Conservation (phyloP, 2,113 vertebrate species). For the Gorsachius goisagi region DNA sequence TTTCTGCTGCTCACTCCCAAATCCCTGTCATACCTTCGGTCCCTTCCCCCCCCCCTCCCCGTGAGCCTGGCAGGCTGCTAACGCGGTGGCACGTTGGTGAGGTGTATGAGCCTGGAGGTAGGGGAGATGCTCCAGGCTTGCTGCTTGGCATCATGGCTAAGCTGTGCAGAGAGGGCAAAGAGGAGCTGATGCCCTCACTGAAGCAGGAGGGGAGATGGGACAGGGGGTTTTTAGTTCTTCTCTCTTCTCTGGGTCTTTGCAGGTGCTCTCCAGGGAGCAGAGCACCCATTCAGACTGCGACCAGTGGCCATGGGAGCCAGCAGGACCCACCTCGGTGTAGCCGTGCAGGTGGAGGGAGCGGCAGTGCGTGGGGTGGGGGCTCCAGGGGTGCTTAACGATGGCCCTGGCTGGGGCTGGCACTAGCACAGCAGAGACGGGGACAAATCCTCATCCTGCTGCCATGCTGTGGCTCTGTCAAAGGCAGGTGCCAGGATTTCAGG, state of each 20-base stretch:
- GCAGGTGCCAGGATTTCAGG: neutral
- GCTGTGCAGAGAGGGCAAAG: neutral
- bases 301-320: neutral
- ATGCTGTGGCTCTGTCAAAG: neutral
- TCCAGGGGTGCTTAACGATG: neutral
- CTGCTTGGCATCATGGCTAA: neutral
- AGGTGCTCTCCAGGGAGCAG: neutral
- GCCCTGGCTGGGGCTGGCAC: neutral
- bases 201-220: neutral
- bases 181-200: neutral
- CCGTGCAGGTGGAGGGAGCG: neutral
- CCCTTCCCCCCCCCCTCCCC: neutral
- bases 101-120: neutral
- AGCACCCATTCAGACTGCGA: accelerated
- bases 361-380: neutral
- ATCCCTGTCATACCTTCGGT: neutral
- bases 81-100: accelerated
- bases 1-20: neutral
- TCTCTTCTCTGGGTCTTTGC: neutral
- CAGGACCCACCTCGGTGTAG: neutral
- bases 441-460: neutral
- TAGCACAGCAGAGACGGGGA: neutral
- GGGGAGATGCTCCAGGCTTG: neutral
- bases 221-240: neutral
- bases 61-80: neutral